Evolutionary conservation across 2,888 invertebrate genomes (phyloP), one percentile per base, ranked within the genome.

Genomic region (Microctonus aethiopoides): DNA sequence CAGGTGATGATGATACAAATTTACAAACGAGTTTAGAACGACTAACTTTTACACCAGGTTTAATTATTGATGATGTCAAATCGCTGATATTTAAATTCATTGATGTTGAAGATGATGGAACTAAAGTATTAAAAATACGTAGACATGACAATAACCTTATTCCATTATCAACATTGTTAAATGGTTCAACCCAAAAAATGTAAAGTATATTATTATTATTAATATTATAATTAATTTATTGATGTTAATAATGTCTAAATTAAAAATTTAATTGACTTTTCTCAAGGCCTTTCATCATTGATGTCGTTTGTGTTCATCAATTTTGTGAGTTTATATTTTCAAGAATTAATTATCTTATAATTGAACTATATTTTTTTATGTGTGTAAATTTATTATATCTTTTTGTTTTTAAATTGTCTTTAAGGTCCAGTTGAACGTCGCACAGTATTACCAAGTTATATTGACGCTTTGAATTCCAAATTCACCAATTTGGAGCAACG

Each of bases 391-490:
- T 56, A 60, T 52, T 32, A 36, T 39, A 0, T 16, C n/a, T 41
- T 29, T 13, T 57, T 34, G 10, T 34, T 56, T 29, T 76, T 52
- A 77, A 79, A 10, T 82, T 79, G 72, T 68, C 29, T 61, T 71
- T 57, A 54, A 83, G 84, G 82, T 77, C 79, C 80, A 64, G 78
- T 79, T 34, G 79, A 82, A 74, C 78, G 77, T 71, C 75, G 83
- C 72, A 79, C 72, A 32, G 72, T 88, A 56, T 87, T 88, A 77
- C 87, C 88, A 74, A 87, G 87, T 3, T 88, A 88, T 73, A 82
- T 88, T 29, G 88, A 88, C 75, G 87, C 88, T 32, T 85, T 88
- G n/a, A 83, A 85, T 73, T 84, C 86, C 62, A 88, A 88, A 77
- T 81, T 89, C 34, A 79, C 83, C 71, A 83, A 82, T 72, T 82